These are phyloP conservation scores for Pelecanus crispus DNA, from an alignment of 2,113 vertebrate species.

Conservation along the genomic window DNA sequence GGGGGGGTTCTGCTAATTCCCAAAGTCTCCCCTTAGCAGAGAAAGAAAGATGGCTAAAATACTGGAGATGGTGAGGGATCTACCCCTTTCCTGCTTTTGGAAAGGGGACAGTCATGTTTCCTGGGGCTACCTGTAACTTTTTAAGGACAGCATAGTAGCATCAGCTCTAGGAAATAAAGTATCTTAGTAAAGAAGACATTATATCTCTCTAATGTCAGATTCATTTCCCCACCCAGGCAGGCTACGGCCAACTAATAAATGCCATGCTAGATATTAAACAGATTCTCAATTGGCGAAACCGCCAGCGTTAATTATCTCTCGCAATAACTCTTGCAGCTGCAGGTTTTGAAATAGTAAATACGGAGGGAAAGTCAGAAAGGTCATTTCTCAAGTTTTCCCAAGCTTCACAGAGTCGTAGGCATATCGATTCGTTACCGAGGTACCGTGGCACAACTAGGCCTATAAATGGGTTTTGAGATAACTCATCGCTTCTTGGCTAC, in stretches of 20 bases:
- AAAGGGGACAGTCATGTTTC: background rate
- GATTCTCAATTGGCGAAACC: background rate
- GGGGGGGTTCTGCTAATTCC: constrained; percentile 27
- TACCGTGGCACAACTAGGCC: background rate
- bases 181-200: background rate
- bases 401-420: background rate
- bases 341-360: background rate
- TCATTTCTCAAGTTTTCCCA: background rate
- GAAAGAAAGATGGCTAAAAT: background rate
- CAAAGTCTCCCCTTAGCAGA: background rate
- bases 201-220: background rate
- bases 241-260: background rate
- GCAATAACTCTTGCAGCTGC: constrained; percentile 28
- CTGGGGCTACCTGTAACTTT: background rate
- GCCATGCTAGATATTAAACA: background rate
- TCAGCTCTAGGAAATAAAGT: background rate
- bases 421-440: background rate
- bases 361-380: background rate
- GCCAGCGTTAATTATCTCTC: background rate
- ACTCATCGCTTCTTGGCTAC: background rate
- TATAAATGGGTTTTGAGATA: background rate
- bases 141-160: background rate
- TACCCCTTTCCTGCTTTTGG: background rate
- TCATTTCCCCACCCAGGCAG: background rate
- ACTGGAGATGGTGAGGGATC: background rate